phyloP scores from a whole-genome alignment of 2,113 vertebrate genomes.

The Phylloscopus trochilus region DNA sequence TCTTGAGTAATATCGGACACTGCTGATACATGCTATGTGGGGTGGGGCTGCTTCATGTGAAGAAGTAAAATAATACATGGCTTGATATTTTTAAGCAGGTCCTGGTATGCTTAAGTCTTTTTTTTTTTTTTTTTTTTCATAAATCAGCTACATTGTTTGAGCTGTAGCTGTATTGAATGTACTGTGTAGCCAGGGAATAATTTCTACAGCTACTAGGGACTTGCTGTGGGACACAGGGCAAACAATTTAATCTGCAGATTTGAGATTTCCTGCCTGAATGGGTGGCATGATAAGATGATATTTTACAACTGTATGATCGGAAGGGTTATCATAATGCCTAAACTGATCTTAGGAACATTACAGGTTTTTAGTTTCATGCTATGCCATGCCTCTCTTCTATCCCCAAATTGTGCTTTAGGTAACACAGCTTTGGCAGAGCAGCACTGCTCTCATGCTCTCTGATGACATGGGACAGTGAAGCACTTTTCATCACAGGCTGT shows the following conservation, averaged over 20 bases:
- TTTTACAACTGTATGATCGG: background rate
- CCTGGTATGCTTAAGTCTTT: background rate
- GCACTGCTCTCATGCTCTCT: background rate
- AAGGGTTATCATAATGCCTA: background rate
- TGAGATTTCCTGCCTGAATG: background rate
- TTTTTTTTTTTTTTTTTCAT: background rate
- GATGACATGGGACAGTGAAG: background rate
- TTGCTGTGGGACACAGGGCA: background rate
- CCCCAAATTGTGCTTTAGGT: background rate
- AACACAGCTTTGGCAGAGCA: background rate
- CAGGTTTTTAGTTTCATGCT: background rate
- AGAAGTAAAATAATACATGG: background rate
- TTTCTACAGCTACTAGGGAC: background rate
- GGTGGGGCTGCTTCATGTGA: background rate
- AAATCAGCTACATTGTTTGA: background rate
- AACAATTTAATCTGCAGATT: background rate
- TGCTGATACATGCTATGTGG: rapidly evolving
- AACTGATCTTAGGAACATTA: background rate
- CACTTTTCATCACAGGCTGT: background rate
- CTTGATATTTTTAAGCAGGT: background rate
- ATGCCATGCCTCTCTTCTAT: background rate
- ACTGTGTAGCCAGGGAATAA: background rate
- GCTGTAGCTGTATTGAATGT: background rate
- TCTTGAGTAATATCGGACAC: background rate
- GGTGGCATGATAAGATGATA: background rate